A percentile compares a stretch with the other conserved stretches of the same genome.
phyloP scores from a whole-genome alignment of 2,888 invertebrate genomes.

The Empis stercorea region DNA sequence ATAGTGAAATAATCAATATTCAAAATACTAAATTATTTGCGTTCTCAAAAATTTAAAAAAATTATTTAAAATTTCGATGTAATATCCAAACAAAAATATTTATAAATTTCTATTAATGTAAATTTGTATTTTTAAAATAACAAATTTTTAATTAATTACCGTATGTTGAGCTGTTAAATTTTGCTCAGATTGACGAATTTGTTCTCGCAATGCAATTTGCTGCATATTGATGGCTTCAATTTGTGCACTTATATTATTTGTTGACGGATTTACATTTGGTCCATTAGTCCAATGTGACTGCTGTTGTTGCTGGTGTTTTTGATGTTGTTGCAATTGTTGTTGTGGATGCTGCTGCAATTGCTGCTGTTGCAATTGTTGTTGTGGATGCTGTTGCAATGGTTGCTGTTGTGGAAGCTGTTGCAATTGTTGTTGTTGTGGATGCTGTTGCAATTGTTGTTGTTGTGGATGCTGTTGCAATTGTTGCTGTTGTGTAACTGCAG shows the following conservation, averaged over 20 bases:
- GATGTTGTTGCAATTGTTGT: conserved; percentile 23
- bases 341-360: conserved; percentile 9
- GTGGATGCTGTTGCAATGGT: too few relatives aligned
- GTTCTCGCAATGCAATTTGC: conserved; percentile 73
- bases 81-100: too few relatives aligned
- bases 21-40: too few relatives aligned
- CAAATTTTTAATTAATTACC: conserved; percentile 38
- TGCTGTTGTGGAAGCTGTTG: too few relatives aligned
- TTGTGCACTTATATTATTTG: conserved; percentile 32
- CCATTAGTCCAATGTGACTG: neutral
- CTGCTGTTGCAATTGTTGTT: conserved; percentile 3
- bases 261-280: conserved; percentile 17
- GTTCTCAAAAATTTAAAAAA: too few relatives aligned
- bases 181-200: conserved; percentile 89
- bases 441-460: too few relatives aligned
- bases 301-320: conserved; percentile 10
- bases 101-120: too few relatives aligned
- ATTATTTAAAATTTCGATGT: too few relatives aligned
- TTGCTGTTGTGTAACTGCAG: too few relatives aligned
- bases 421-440: too few relatives aligned
- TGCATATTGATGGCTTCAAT: conserved; percentile 56
- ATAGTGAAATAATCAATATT: too few relatives aligned
- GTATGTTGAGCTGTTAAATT: conserved; percentile 93
- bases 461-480: too few relatives aligned
- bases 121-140: neutral